A percentile compares a stretch with the other conserved stretches of the same genome.
phyloP scores from a whole-genome alignment of 1,140 invertebrate species.

The Anthonomus grandis region DNA sequence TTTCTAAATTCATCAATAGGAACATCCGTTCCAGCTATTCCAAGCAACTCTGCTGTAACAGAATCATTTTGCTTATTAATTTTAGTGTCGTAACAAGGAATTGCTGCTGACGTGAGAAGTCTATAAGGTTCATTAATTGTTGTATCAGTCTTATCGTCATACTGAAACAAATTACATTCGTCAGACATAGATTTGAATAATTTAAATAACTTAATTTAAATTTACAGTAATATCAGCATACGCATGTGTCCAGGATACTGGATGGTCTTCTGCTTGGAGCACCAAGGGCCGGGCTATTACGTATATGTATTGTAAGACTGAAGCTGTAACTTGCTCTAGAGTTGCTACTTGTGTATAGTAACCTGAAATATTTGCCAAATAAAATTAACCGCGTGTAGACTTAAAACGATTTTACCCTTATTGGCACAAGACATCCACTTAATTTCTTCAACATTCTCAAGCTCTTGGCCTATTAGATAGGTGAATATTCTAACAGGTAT shows the following conservation, averaged over 20 bases:
- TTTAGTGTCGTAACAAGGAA: conserved; percentile 78
- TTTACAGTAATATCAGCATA: conserved; percentile 81
- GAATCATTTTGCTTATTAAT: conserved; percentile 58
- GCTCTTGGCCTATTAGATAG: conserved; percentile 94
- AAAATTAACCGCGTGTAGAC: neutral
- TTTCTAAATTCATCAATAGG: conserved; percentile 85
- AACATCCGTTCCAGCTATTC: conserved; percentile 92
- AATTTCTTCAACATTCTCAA: conserved; percentile 86
- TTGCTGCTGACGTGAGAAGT: conserved; percentile 79
- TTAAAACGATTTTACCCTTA: conserved; percentile 60
- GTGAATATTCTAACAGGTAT: conserved; percentile 93
- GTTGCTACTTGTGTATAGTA: conserved; percentile 91
- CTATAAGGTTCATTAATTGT: conserved; percentile 53
- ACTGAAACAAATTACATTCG: conserved; percentile 37
- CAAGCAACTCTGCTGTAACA: conserved; percentile 72
- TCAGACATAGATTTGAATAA: neutral
- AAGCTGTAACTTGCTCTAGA: conserved; percentile 88
- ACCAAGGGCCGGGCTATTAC: conserved; percentile 87
- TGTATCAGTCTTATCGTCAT: conserved; percentile 45
- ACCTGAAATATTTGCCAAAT: conserved; percentile 54
- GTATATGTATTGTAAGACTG: conserved; percentile 89
- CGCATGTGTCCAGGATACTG: conserved; percentile 84
- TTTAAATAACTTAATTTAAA: conserved; percentile 10
- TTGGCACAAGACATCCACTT: conserved; percentile 95
- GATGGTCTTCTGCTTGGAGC: conserved; percentile 69